Conservation (phyloP, 1,140 invertebrate species). For the Drosophila melanogaster region DNA sequence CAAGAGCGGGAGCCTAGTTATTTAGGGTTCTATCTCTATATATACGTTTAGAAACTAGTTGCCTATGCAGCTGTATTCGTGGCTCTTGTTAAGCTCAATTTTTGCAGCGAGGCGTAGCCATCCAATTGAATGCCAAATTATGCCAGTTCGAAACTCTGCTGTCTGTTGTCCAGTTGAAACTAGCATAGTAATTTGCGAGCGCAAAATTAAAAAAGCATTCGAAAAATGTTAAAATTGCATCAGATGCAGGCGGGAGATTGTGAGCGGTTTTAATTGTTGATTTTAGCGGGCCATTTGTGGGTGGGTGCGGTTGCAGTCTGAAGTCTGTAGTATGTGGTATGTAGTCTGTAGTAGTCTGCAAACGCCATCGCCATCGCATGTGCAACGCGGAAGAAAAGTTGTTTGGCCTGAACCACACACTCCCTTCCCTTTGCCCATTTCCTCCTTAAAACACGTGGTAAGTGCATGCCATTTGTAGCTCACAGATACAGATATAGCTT, state of each 20-base stretch:
- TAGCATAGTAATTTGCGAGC: conserved; percentile 60
- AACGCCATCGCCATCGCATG: conserved; percentile 56
- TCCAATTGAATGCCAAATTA: conserved; percentile 71
- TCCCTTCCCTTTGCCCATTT: conserved; percentile 4
- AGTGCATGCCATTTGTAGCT: conserved; percentile 68
- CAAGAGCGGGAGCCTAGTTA: conserved; percentile 42
- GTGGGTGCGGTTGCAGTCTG: conserved; percentile 61
- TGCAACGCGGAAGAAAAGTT: conserved; percentile 82
- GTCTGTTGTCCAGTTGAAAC: conserved; percentile 32
- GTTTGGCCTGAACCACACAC: conserved; percentile 51
- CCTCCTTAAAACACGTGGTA: conserved; percentile 27
- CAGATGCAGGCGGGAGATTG: conserved; percentile 62
- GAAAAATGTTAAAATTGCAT: conserved; percentile 79
- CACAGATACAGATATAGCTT: conserved; percentile 42
- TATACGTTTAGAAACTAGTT: conserved; percentile 62
- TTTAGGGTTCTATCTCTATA: conserved; percentile 42
- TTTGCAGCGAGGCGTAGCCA: conserved; percentile 50
- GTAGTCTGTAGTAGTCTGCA: conserved; percentile 6
- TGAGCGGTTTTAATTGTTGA: conserved; percentile 78
- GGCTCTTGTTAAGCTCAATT: conserved; percentile 3
- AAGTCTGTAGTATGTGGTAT: conserved; percentile 1
- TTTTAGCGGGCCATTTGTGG: conserved; percentile 69
- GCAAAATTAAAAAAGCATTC: conserved; percentile 70
- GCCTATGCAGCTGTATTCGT: conserved; percentile 63
- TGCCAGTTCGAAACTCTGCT: conserved; percentile 50